These are phyloP conservation scores for Macrosiphum euphorbiae DNA, from an alignment of 2,888 invertebrate species.

Conservation along the genomic window DNA sequence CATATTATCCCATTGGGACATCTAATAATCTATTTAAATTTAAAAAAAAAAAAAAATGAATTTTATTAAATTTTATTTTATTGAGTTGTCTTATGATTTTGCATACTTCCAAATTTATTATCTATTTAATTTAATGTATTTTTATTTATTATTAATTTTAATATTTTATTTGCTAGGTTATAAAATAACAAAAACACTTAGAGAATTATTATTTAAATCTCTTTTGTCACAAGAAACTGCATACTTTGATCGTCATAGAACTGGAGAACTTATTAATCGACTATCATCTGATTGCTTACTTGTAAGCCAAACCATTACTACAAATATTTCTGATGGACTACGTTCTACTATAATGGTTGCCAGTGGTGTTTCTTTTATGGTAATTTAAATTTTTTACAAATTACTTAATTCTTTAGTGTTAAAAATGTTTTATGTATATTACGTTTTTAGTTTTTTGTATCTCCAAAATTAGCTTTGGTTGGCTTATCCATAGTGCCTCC, in stretches of 20 bases:
- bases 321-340: slow-evolving; percentile 94
- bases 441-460: slow-evolving; percentile 85
- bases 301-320: slow-evolving; percentile 91
- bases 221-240: slow-evolving; percentile 89
- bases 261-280: slow-evolving; percentile 93
- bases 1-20: neutral
- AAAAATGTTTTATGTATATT: slow-evolving; percentile 48
- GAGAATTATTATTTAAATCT: slow-evolving; percentile 83
- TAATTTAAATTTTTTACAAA: slow-evolving; percentile 69
- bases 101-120: neutral
- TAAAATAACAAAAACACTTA: slow-evolving; percentile 85
- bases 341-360: slow-evolving; percentile 87
- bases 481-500: slow-evolving; percentile 92
- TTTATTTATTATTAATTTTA: slow-evolving; percentile 5
- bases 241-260: slow-evolving; percentile 91
- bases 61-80: too few relatives aligned
- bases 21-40: neutral
- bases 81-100: neutral
- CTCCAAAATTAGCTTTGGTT: slow-evolving; percentile 87
- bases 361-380: slow-evolving; percentile 96
- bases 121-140: neutral
- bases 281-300: slow-evolving; percentile 88
- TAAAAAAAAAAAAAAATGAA: neutral
- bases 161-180: slow-evolving; percentile 76
- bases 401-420: neutral